phyloP scores from a whole-genome alignment of 2,797 vertebrate genomes.

The Artibeus lituratus region DNA sequence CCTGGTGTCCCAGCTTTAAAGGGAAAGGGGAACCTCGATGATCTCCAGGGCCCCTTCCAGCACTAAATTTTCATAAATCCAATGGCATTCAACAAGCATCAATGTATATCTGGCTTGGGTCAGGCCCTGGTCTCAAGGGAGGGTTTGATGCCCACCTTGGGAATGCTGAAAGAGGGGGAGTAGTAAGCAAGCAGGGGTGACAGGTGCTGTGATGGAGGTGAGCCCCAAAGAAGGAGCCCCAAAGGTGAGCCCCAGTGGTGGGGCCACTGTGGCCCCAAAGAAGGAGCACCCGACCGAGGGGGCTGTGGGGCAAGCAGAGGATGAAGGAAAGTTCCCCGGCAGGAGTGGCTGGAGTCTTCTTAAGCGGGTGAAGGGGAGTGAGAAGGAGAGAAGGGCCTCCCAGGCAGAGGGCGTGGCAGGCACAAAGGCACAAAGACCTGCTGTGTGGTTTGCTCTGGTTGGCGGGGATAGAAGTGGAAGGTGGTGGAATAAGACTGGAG shows the following conservation, averaged over 20 bases:
- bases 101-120: background rate
- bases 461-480: background rate
- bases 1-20: background rate
- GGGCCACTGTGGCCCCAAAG: background rate
- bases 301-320: accelerated
- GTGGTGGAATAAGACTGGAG: background rate
- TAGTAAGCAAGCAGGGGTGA: background rate
- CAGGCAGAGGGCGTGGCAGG: background rate
- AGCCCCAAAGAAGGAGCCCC: background rate
- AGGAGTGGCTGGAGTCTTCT: background rate
- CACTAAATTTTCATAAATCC: background rate
- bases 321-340: background rate
- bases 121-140: background rate
- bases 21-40: background rate
- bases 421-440: background rate
- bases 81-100: background rate
- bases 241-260: no score
- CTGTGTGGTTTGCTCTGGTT: background rate
- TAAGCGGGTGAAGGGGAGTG: no score
- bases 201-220: background rate
- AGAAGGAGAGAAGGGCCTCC: background rate
- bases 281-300: background rate
- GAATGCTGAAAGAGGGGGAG: background rate
- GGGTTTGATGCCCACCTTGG: background rate
- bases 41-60: background rate